These are phyloP conservation scores for Bungarus multicinctus DNA, from an alignment of 2,113 vertebrate species.

Conservation along the genomic window DNA sequence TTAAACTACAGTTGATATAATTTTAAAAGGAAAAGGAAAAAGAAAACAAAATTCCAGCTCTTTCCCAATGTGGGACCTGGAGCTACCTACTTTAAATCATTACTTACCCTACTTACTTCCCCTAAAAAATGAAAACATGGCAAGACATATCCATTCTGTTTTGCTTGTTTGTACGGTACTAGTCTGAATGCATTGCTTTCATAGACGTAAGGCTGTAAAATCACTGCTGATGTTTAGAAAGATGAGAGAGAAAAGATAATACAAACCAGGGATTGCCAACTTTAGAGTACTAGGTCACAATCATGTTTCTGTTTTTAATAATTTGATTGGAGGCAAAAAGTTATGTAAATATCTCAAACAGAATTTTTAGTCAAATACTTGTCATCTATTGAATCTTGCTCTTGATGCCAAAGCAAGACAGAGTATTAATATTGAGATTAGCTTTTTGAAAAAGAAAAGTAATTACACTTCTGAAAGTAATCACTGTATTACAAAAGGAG, in stretches of 20 bases:
- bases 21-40: neutral
- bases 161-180: neutral
- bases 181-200: neutral
- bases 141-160: neutral
- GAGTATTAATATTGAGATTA: neutral
- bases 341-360: neutral
- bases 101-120: neutral
- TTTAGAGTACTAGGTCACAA: neutral
- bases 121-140: neutral
- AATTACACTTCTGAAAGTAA: neutral
- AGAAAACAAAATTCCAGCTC: neutral
- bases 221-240: constrained; percentile 4
- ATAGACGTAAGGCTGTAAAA: neutral
- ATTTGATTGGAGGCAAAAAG: neutral
- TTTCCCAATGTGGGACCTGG: neutral
- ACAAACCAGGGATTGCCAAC: neutral
- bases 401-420: neutral
- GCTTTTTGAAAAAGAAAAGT: neutral
- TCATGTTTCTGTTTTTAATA: neutral
- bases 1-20: neutral
- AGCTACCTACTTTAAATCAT: neutral
- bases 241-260: neutral
- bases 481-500: neutral
- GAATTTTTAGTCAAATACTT: neutral
- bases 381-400: neutral